phyloP scores from a whole-genome alignment of 2,797 vertebrate genomes.

The Gallirallus australis region DNA sequence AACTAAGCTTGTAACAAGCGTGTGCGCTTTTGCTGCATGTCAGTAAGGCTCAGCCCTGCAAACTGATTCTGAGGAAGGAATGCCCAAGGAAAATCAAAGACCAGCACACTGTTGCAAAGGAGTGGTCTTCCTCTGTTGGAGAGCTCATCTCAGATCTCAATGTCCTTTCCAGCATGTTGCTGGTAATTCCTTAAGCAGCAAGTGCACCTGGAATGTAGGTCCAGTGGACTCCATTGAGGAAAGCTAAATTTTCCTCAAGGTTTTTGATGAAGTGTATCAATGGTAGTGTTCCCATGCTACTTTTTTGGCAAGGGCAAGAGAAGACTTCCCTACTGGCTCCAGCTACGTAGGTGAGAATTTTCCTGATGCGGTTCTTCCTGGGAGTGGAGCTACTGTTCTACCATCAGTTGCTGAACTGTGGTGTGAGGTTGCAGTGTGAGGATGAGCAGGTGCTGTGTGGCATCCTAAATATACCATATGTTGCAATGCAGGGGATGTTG shows the following conservation, averaged over 20 bases:
- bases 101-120: background rate
- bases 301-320: background rate
- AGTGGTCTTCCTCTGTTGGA: background rate
- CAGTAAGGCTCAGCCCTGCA: background rate
- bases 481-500: background rate
- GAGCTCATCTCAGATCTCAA: background rate
- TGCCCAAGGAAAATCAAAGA: background rate
- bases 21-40: background rate
- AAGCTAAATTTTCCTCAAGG: background rate
- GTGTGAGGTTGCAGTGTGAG: background rate
- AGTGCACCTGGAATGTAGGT: background rate
- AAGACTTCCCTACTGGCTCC: background rate
- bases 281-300: background rate
- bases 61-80: background rate
- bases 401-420: background rate
- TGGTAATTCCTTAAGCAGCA: background rate
- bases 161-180: background rate
- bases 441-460: conserved; percentile 11
- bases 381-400: background rate
- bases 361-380: background rate
- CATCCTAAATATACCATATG: conserved; percentile 14
- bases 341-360: background rate
- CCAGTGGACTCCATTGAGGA: background rate
- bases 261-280: background rate
- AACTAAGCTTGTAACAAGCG: background rate